These are phyloP conservation scores for Epirrhoe tristata DNA, from an alignment of 2,888 invertebrate species.

Conservation along the genomic window DNA sequence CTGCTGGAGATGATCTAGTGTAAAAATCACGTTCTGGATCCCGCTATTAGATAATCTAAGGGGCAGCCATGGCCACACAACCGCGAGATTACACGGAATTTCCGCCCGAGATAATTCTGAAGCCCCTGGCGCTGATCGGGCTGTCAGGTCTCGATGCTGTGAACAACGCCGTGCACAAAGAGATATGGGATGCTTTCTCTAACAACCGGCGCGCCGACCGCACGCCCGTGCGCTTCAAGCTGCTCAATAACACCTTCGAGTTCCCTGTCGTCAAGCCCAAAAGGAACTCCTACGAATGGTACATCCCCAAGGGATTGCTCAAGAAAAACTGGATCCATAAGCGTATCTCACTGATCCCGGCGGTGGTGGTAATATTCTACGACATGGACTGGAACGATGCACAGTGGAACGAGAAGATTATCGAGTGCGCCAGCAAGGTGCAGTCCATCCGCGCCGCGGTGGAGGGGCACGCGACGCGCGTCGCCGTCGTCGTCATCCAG, in stretches of 20 bases:
- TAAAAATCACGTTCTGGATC: not conserved
- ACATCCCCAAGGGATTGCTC: constrained; percentile 96
- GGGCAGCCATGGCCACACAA: constrained; percentile 79
- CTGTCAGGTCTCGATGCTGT: constrained; percentile 94
- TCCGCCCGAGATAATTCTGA: constrained; percentile 93
- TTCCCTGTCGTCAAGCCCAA: constrained; percentile 95
- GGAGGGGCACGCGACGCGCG: constrained; percentile 89
- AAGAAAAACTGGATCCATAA: constrained; percentile 98
- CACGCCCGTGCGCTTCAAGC: constrained; percentile 93
- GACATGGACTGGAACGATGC: constrained; percentile 99
- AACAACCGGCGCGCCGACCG: constrained; percentile 93
- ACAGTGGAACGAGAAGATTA: constrained; percentile 97
- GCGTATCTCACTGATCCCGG: constrained; percentile 94
- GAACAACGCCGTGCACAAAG: constrained; percentile 94
- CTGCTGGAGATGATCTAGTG: constrained; percentile 54
- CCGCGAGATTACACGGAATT: constrained; percentile 88
- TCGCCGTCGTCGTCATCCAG: constrained; percentile 96
- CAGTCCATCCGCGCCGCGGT: constrained; percentile 92
- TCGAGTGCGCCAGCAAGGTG: constrained; percentile 96
- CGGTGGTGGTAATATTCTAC: constrained; percentile 97
- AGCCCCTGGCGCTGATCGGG: constrained; percentile 94
- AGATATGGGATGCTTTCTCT: constrained; percentile 97
- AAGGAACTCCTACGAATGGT: constrained; percentile 97
- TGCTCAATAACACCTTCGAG: constrained; percentile 92
- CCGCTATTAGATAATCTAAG: constrained; percentile 10